Evolutionary conservation across 2,797 vertebrate genomes (phyloP).

Genomic region (Eulemur albifrons): DNA sequence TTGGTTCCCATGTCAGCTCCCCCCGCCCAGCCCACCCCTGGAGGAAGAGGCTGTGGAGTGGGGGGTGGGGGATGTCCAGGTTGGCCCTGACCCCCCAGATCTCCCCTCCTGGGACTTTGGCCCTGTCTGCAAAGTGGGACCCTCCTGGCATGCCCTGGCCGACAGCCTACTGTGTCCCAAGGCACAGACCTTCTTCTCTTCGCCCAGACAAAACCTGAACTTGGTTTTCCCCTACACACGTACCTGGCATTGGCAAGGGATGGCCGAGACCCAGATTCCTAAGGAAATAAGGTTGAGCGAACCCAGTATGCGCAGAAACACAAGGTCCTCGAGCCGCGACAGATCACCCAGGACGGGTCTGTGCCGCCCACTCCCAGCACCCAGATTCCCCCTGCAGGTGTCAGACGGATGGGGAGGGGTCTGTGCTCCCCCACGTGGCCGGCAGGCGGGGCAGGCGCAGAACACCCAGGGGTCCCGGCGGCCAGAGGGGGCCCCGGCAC

Average conservation of each 20-base stretch:
- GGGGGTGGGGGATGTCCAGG: not conserved
- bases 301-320: rapidly evolving
- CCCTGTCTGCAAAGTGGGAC: not conserved
- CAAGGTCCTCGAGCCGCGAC: rapidly evolving
- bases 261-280: not conserved
- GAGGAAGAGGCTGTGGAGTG: not conserved
- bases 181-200: not conserved
- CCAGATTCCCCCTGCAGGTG: not conserved
- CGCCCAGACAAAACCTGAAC: not conserved
- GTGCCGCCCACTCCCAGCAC: not conserved
- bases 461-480: not conserved
- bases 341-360: not conserved
- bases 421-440: rapidly evolving
- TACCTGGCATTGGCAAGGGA: not conserved
- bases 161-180: rapidly evolving
- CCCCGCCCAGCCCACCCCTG: not conserved
- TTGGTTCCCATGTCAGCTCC: not conserved
- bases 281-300: rapidly evolving
- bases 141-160: not conserved
- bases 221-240: not conserved
- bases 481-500: not conserved
- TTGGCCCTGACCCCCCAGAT: not conserved
- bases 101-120: not conserved
- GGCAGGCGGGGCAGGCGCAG: rapidly evolving
- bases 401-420: not conserved